Evolutionary conservation across 2,888 invertebrate genomes (phyloP), one percentile per base, ranked within the genome.

Genomic region (Pristionchus maxplancki): DNA sequence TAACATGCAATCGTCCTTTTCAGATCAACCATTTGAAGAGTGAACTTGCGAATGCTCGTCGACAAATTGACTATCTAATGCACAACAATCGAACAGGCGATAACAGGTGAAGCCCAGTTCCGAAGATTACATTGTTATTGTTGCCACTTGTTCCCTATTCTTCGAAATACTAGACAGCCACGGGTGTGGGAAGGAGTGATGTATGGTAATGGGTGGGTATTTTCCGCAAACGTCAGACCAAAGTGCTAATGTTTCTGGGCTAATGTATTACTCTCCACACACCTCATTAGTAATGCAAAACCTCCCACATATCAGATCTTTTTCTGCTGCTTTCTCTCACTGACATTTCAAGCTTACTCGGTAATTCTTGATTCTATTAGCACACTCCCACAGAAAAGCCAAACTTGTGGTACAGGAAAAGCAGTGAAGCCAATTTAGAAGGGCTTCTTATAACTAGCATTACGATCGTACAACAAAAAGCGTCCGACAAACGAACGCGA

Each of bases 11-110:
- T 67, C 31, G 17, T 40, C 20, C 58, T 24, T 88, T 82, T 15
- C 83, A 88, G 88, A 88, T 88, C n/a, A 82, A 88, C 24, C 88
- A 88, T n/a, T 64, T 88, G 24, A 88, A 88, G 34, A 88, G 67
- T 40, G 88, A 88, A 40, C 37, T 88, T 15, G 20, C 83, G 50
- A 88, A 88, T 50, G 88, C 88, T 40, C 40, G 67, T 17, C 34
- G 86, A n/a, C 86, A 87, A n/a, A 87, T 87, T 24, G 86, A 87
- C 40, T 37, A 24, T 11, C 24, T 87, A n/a, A 67, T 71, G 86
- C 48, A 78, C 44, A 78, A 78, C 34, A 78, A 78, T 44, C 20
- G 50, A 31, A 34, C 28, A 1, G 86, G 50, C n/a, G 37, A 71
- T 1, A 50, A 44, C 48, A 34, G 48, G 48, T 48, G 31, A 71